These are phyloP conservation scores for Hydraecia micacea DNA, from an alignment of 2,888 invertebrate species.

Conservation along the genomic window DNA sequence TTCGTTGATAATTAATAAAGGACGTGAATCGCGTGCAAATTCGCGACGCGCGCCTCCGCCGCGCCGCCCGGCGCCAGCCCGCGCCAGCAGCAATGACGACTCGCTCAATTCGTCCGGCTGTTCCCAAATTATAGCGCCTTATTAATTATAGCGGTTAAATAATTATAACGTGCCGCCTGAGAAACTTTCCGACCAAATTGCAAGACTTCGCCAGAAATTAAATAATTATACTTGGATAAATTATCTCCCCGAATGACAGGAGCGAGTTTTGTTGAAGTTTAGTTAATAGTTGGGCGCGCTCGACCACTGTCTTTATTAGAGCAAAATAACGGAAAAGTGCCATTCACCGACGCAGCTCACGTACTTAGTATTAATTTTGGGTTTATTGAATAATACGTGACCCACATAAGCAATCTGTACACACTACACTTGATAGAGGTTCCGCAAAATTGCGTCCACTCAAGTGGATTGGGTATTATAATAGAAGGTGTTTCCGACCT, in stretches of 20 bases:
- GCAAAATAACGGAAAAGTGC: conserved; percentile 78
- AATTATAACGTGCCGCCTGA: conserved; percentile 67
- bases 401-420: conserved; percentile 79
- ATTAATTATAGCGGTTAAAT: conserved; percentile 81
- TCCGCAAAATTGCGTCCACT: conserved; percentile 79
- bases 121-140: conserved; percentile 77
- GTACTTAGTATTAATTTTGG: conserved; percentile 86
- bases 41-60: conserved; percentile 53
- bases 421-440: conserved; percentile 75
- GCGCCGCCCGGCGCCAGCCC: conserved; percentile 32
- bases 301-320: conserved; percentile 78
- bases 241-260: conserved; percentile 62
- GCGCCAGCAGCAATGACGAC: conserved; percentile 67
- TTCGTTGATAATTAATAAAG: conserved; percentile 80
- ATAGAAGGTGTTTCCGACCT: conserved; percentile 68
- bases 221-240: conserved; percentile 72
- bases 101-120: conserved; percentile 74
- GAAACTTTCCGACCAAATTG: conserved; percentile 68
- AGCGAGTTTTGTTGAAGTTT: conserved; percentile 66
- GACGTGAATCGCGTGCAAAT: conserved; percentile 75
- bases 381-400: conserved; percentile 89
- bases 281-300: conserved; percentile 70
- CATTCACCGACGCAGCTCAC: conserved; percentile 79
- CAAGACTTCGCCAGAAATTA: conserved; percentile 68
- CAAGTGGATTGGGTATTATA: conserved; percentile 77